A percentile compares a stretch with the other conserved stretches of the same genome.
phyloP scores from a whole-genome alignment of 2,797 vertebrate genomes.

The Sebastolobus alascanus region DNA sequence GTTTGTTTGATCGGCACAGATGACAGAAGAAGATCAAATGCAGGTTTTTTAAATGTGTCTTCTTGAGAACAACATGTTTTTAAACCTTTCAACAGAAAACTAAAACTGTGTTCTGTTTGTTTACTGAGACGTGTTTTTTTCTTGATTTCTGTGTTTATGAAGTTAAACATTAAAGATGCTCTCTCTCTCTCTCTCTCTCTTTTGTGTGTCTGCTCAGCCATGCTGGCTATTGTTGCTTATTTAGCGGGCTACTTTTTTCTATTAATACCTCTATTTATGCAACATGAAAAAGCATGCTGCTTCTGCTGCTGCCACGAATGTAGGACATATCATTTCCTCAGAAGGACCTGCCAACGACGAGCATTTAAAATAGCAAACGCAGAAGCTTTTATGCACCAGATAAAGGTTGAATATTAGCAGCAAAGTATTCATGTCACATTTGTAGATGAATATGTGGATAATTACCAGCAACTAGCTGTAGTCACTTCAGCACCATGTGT shows the following conservation, averaged over 20 bases:
- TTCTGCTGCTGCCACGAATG: slow-evolving; percentile 53
- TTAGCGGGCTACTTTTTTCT: slow-evolving; percentile 28
- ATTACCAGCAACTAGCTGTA: not conserved
- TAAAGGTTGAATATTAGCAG: slow-evolving; percentile 4
- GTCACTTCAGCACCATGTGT: not conserved
- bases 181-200: slow-evolving; percentile 19
- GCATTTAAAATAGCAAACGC: slow-evolving; percentile 32
- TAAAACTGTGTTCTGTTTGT: too few species aligned
- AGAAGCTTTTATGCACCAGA: slow-evolving; percentile 37
- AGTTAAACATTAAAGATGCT: slow-evolving; percentile 22
- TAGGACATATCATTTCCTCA: slow-evolving; percentile 64
- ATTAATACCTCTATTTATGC: slow-evolving; percentile 62
- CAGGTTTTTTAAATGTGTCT: slow-evolving; percentile 8
- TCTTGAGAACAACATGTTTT: slow-evolving; percentile 6
- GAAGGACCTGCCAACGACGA: slow-evolving; percentile 29
- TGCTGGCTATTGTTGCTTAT: not conserved
- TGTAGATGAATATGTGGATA: not conserved
- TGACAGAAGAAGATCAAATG: not conserved
- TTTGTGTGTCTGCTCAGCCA: slow-evolving; percentile 15
- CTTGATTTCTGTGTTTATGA: not conserved
- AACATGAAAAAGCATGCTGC: slow-evolving; percentile 39
- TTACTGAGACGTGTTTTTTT: too few species aligned
- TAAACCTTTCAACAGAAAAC: not conserved
- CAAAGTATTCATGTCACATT: slow-evolving; percentile 8
- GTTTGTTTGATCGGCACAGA: not conserved